phyloP scores from a whole-genome alignment of 2,797 vertebrate genomes.

The Neoniphon sammara region DNA sequence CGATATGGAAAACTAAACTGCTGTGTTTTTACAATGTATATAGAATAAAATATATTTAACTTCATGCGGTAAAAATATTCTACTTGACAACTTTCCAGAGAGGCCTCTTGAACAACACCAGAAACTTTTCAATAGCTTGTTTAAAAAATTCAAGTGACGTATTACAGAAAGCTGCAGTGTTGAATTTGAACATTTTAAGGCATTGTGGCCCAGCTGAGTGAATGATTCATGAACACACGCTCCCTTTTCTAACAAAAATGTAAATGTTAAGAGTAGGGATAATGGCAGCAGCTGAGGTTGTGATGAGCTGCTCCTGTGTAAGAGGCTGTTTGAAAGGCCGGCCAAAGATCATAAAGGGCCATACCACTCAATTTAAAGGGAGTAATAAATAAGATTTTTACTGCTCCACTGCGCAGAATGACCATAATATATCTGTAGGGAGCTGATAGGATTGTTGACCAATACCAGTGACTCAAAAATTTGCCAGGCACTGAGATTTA shows the following conservation, averaged over 20 bases:
- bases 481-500: too few species aligned
- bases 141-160: slow-evolving; percentile 49
- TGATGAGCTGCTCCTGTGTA: slow-evolving; percentile 3
- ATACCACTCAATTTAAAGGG: neutral
- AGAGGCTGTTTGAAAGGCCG: neutral
- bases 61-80: slow-evolving; percentile 10
- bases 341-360: slow-evolving; percentile 11
- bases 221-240: slow-evolving; percentile 41
- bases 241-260: slow-evolving; percentile 15
- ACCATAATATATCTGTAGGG: too few species aligned
- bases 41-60: neutral
- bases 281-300: slow-evolving; percentile 12
- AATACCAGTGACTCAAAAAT: too few species aligned
- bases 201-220: slow-evolving; percentile 24
- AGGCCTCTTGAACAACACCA: slow-evolving; percentile 42
- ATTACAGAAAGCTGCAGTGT: slow-evolving; percentile 28
- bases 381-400: neutral
- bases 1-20: neutral
- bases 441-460: too few species aligned
- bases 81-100: neutral
- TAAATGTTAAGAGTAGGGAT: slow-evolving; percentile 38
- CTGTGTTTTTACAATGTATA: neutral
- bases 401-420: neutral
- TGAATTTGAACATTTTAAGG: slow-evolving; percentile 36
- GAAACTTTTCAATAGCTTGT: slow-evolving; percentile 48